phyloP scores from a whole-genome alignment of 2,888 invertebrate genomes.

The Coremacera marginata region DNA sequence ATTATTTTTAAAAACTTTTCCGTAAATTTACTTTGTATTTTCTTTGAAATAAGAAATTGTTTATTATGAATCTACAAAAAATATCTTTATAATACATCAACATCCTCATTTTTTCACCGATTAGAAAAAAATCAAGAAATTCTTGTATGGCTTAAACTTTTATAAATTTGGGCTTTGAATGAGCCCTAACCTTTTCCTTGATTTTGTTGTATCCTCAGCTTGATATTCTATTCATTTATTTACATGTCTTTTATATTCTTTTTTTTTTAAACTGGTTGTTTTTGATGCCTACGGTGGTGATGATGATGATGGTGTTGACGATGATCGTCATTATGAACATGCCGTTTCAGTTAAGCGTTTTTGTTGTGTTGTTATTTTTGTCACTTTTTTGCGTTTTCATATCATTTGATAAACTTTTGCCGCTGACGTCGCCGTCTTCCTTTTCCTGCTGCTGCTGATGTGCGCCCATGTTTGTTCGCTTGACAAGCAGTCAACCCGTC shows the following conservation, averaged over 20 bases:
- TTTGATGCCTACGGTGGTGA: not conserved
- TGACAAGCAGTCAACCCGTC: conserved; percentile 69
- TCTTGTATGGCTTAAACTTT: no score
- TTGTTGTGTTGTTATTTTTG: not conserved
- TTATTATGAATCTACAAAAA: no score
- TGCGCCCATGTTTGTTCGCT: conserved; percentile 67
- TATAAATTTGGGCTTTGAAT: no score
- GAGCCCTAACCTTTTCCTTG: not conserved
- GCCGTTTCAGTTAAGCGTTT: not conserved
- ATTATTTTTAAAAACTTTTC: no score
- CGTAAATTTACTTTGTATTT: no score
- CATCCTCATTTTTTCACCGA: no score
- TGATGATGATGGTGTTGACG: not conserved
- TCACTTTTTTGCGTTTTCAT: conserved; percentile 49
- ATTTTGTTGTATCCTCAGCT: no score
- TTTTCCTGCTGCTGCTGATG: conserved; percentile 43
- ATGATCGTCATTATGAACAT: not conserved
- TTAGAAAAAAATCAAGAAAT: no score
- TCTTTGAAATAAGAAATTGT: no score
- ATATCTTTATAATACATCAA: no score
- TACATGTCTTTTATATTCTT: not conserved
- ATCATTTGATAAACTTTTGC: conserved; percentile 60
- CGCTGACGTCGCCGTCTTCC: conserved; percentile 36
- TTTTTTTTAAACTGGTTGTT: not conserved
- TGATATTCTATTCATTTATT: no score